phyloP scores from a whole-genome alignment of 2,888 invertebrate species.

The Drosophila mercatorum region DNA sequence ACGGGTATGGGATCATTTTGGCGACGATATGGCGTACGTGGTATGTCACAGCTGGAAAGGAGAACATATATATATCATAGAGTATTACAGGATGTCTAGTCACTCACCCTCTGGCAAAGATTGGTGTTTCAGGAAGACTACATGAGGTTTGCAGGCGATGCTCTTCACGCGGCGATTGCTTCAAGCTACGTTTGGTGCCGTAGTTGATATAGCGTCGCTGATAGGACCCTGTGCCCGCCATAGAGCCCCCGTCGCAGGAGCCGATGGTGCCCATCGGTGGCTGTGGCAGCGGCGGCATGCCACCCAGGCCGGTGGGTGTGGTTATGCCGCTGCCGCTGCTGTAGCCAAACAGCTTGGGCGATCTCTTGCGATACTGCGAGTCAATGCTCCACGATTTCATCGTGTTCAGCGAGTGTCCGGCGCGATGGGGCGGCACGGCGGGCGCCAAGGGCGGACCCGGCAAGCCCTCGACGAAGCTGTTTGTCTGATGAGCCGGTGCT shows the following conservation, averaged over 20 bases:
- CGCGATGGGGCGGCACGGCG: slow-evolving; percentile 90
- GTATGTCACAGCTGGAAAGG: slow-evolving; percentile 88
- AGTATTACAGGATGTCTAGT: background rate
- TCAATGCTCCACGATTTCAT: slow-evolving; percentile 95
- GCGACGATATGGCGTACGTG: slow-evolving; percentile 91
- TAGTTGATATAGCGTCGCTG: slow-evolving; percentile 83
- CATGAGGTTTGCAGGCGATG: slow-evolving; percentile 91
- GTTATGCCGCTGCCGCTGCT: slow-evolving; percentile 84
- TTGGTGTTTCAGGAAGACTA: slow-evolving; percentile 94
- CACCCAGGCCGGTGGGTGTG: slow-evolving; percentile 76
- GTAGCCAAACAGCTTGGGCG: slow-evolving; percentile 86
- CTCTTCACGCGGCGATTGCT: slow-evolving; percentile 87
- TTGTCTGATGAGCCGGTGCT: slow-evolving; percentile 72
- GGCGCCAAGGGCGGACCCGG: slow-evolving; percentile 85
- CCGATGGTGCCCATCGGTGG: slow-evolving; percentile 54
- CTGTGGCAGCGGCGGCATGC: slow-evolving; percentile 62
- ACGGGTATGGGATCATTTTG: slow-evolving; percentile 84
- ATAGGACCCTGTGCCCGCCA: slow-evolving; percentile 85
- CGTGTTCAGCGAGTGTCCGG: slow-evolving; percentile 87
- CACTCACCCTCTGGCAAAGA: slow-evolving; percentile 90
- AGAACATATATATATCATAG: background rate
- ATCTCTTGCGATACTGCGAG: slow-evolving; percentile 89
- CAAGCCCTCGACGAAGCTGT: slow-evolving; percentile 52
- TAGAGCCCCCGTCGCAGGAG: slow-evolving; percentile 54
- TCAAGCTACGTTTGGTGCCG: slow-evolving; percentile 84